Percentiles rank a stretch among this genome's conserved stretches.
Evolutionary conservation across 2,113 vertebrate genomes (phyloP).

Genomic region (Falcunculus frontatus): DNA sequence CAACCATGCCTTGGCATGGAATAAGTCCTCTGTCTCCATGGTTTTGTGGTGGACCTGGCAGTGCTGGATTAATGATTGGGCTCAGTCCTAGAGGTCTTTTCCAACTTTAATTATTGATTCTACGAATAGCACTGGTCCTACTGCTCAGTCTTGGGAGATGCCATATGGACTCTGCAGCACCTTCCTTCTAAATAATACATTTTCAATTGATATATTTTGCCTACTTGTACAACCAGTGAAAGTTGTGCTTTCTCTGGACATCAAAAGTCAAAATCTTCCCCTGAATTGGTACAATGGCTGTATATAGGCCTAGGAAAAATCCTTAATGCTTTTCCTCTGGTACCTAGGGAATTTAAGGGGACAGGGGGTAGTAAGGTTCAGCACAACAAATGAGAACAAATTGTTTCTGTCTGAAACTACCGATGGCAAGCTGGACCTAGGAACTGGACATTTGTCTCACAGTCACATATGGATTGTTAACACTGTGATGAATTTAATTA

Average conservation of each 20-base stretch:
- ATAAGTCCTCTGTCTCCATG: neutral
- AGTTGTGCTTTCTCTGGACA: neutral
- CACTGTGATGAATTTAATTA: neutral
- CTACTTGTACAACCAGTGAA: neutral
- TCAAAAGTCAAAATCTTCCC: neutral
- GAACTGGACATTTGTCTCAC: neutral
- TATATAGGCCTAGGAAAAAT: neutral
- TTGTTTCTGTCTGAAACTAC: neutral
- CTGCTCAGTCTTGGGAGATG: neutral
- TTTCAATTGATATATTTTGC: neutral
- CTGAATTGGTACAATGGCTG: neutral
- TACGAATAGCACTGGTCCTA: neutral
- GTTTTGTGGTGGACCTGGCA: neutral
- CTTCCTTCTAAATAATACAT: neutral
- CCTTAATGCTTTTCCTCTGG: neutral
- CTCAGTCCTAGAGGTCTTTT: neutral
- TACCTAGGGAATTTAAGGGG: neutral
- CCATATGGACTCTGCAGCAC: neutral
- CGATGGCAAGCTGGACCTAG: neutral
- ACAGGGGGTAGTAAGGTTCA: fast-evolving
- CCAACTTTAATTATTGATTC: neutral
- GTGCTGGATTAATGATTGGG: neutral
- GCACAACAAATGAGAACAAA: neutral
- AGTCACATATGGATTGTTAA: neutral
- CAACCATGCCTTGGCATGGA: neutral